Base-by-base conservation (phyloP, 2,888 invertebrate genomes). In the Scaptomyza reducta region DNA sequence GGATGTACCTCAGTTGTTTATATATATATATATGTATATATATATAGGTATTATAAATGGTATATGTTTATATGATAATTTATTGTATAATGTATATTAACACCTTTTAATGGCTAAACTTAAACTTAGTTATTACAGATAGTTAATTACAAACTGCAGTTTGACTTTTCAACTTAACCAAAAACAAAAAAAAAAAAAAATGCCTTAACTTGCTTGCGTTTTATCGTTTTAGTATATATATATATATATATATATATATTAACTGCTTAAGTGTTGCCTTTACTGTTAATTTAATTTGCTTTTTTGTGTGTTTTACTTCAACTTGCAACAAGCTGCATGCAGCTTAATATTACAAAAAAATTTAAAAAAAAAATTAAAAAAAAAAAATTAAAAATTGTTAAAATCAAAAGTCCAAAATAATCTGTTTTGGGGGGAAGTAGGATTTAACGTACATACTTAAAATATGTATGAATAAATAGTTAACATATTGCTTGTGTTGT, bases 21-120 rank as follows among this genome's bases (percentile, higher is more conserved):
- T 44, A 38, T 55, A 29, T 41, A 53, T 56, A 27, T 10, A 31
- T 31, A 31, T 31, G 7, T 31, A 31, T 31, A 31, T 6, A 29
- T 29, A 29, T 29, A 29, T 29, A 7, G 1, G 27, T 29, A 29
- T 29, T 29, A 16, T 57, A 18, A 57, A 18, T 58, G 31, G n/a
- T 35, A 50, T 55, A 22, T 42, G 27, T 27, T 1, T 56, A 42
- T 57, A 38, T 64, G 31, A 25, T 49, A 41, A 42, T 56, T 61
- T 49, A 45, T 42, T 53, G n/a, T 44, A 27, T 51, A 44, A 47
- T 61, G 40, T 62, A 63, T 74, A 75, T 74, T 63, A 74, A 74
- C 75, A 74, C 75, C 62, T 74, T 27, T 79, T 77, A 70, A 72
- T 72, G 71, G 76, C 78, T 84, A 60, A 77, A 65, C 76, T 84